Evolutionary conservation across 2,797 vertebrate species (phyloP).

Genomic region (Liparis tanakae): DNA sequence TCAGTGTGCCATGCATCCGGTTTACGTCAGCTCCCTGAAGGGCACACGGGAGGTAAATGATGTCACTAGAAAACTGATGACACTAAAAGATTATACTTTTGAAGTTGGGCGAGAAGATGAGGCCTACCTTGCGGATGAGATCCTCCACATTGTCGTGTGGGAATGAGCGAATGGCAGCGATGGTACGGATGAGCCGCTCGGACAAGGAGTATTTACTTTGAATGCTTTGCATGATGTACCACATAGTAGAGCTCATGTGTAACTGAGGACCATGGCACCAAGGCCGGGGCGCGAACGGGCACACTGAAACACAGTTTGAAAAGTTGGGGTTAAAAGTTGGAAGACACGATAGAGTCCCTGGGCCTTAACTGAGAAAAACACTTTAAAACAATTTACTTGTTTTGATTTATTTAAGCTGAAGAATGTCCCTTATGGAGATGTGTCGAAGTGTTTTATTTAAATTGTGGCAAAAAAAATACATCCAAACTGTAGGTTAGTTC

Average conservation of each 20-base stretch:
- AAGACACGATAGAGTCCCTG: neutral
- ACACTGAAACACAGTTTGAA: constrained; percentile 56
- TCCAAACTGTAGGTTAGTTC: neutral
- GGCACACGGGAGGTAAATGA: constrained; percentile 3
- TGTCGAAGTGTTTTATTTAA: neutral
- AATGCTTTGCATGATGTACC: constrained; percentile 98
- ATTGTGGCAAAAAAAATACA: neutral
- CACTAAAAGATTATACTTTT: neutral
- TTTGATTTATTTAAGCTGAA: neutral
- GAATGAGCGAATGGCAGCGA: constrained; percentile 95
- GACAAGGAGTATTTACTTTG: constrained; percentile 97
- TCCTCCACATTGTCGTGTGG: constrained; percentile 97
- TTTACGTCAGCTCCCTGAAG: constrained; percentile 95
- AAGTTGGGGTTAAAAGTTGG: constrained; percentile 23
- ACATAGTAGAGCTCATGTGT: constrained; percentile 94
- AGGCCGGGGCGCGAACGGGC: constrained; percentile 66
- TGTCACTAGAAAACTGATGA: neutral
- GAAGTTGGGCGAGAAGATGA: neutral
- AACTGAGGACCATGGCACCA: constrained; percentile 85
- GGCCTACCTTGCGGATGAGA: constrained; percentile 91
- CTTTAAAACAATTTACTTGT: neutral
- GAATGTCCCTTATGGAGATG: neutral
- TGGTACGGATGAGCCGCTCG: constrained; percentile 95
- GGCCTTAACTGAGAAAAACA: neutral
- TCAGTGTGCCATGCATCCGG: constrained; percentile 94